Base-by-base conservation (phyloP, 2,888 invertebrate species). In the Lapara coniferarum region DNA sequence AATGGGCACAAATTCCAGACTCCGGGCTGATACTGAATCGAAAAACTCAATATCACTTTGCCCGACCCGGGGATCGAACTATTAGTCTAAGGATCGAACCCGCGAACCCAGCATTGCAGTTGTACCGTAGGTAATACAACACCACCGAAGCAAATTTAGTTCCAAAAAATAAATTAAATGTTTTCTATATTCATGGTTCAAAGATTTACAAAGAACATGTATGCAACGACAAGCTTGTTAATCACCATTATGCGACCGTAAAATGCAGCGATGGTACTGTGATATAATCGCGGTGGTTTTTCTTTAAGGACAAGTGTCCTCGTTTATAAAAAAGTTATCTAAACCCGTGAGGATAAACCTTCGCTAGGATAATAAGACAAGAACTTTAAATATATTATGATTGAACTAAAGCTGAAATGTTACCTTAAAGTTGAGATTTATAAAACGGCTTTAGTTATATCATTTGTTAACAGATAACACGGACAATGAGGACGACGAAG, bases 401-500 rank as follows among this genome's bases (percentile, higher is more conserved):
- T 59, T 59, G 44, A 63, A 49, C 46, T 63, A 44, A 59, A 44
- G 19, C 49, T 44, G 13, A 25, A 59, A 44, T 46, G 46, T 56
- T 25, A 8, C 30, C 14, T 37, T 14, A 14, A 14, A 37, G 14
- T 30, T 14, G 57, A 25, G 14, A 57, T 13, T 30, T 44, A 59
- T 49, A 49, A 46, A 49, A 19, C 12, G 10, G 46, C 0, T 66
- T 53, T 0, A 51, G 30, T 66, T 30, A 25, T 58, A 13, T 37
- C 14, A n/a, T 71, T 69, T 72, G 13, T 13, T 69, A 81, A 69
- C 85, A 92, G 92, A 90, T 77, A 90, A 88, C 75, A 19, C 63
- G 46, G 89, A 88, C 66, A 78, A 80, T 56, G 88, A 87, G 71
- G 86, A 86, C 37, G 83, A 84, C 55, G 86, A 84, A 72, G 84